Conservation (phyloP, 35 echinoderm and acorn worm species). For the Lytechinus variegatus region DNA sequence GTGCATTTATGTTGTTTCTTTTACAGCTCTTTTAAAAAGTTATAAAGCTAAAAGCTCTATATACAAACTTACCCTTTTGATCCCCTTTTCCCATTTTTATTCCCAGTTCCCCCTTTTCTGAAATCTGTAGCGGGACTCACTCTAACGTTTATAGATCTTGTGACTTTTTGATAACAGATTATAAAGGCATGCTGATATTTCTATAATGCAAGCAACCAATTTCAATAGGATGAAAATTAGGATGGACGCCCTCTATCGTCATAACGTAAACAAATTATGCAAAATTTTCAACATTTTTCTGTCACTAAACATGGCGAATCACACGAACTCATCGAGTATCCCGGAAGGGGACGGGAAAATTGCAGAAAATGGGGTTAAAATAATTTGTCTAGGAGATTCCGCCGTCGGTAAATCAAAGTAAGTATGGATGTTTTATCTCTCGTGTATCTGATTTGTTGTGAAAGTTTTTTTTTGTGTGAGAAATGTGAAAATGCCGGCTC, state of each 20-base stretch:
- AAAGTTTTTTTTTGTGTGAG: not conserved
- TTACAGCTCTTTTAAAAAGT: too few species aligned
- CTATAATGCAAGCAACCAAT: too few species aligned
- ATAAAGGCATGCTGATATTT: too few species aligned
- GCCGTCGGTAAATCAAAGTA: slow-evolving; percentile 84
- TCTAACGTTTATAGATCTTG: too few species aligned
- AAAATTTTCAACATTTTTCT: slow-evolving; percentile 68
- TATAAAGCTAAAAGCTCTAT: too few species aligned
- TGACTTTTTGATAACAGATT: too few species aligned
- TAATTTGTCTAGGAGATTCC: slow-evolving; percentile 81
- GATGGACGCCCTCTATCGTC: slow-evolving; percentile 5
- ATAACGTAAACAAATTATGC: not conserved
- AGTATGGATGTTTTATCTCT: slow-evolving; percentile 41
- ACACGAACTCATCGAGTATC: slow-evolving; percentile 35
- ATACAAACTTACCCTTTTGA: too few species aligned
- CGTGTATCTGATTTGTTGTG: not conserved
- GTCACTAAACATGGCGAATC: slow-evolving; percentile 69
- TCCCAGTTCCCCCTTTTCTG: too few species aligned
- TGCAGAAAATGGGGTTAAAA: slow-evolving; percentile 73
- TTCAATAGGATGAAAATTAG: too few species aligned
- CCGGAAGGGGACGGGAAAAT: slow-evolving; percentile 72
- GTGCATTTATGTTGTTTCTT: too few species aligned
- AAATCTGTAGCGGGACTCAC: too few species aligned
- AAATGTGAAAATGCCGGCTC: not conserved
- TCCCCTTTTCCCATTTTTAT: too few species aligned